Base-by-base conservation (phyloP, 2,888 invertebrate genomes). In the Dexiosoma caninum region DNA sequence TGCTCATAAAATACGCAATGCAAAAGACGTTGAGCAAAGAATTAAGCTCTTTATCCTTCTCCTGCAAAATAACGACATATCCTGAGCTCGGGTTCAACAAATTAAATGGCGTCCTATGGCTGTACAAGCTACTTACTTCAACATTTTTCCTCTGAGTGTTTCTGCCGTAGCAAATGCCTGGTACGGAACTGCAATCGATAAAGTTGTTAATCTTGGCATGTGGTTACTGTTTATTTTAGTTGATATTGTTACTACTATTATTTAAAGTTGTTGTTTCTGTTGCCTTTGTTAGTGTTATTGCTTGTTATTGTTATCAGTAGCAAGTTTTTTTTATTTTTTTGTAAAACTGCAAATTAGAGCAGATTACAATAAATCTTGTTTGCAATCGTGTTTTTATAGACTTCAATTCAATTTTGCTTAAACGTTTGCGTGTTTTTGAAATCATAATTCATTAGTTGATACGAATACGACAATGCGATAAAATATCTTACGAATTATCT, bases 341-440 rank as follows among this genome's bases (percentile, higher is more conserved):
- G 37, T 62, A 44, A 67, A 67, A 69, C 69, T 77, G 72, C 66
- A 74, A 81, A 77, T 81, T 69, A 64, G 62, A 74, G 69, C 81
- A 81, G 64, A 69, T 81, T 35, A 32, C 53, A 72, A 72, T 44
- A 44, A 64, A 64, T 72, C 62, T 37, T 72, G 53, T 72, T 71
- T 60, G 40, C 49, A 40, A 71, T 42, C 10, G 49, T 60, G 30
- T 71, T 72, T 72, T 72, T 55, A 55, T 72, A 9, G 35, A 55
- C 53, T 64, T 35, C 35, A 23, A 23, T 59, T 66, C 49, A 46
- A 19, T 57, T 40, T 14, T 21, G 60, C 62, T 51, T 72, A 53
- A 60, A 60, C 60, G 30, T 5, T 5, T 6, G 27, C 16, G 46
- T 40, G 49, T 49, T 32, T 53, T 55, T 49, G 30, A 16, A 40